A percentile compares a stretch with the other conserved stretches of the same genome.
Conservation (phyloP, 2,797 vertebrate genomes). For the Coracias cyanogaster region DNA sequence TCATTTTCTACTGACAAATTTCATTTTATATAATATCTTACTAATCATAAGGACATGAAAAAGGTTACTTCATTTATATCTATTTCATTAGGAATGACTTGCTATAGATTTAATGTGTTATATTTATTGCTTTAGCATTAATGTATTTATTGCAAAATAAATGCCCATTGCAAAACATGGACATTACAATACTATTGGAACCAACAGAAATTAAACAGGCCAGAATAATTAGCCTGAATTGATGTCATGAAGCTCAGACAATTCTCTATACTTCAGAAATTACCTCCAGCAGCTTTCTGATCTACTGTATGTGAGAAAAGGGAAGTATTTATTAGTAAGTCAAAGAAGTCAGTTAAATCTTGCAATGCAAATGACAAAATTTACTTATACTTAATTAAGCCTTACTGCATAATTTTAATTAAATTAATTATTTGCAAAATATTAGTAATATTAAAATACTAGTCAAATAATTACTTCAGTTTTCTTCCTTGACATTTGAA, state of each 20-base stretch:
- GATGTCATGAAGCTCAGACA: neutral
- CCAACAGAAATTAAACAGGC: neutral
- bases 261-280: neutral
- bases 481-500: conserved; percentile 31
- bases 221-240: neutral
- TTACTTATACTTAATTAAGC: conserved; percentile 50
- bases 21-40: neutral
- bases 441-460: conserved; percentile 27
- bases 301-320: conserved; percentile 12
- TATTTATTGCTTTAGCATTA: neutral
- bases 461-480: conserved; percentile 10
- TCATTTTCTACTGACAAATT: conserved; percentile 35
- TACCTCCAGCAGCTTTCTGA: conserved; percentile 9
- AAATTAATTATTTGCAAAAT: conserved; percentile 36
- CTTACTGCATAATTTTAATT: neutral
- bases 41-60: neutral
- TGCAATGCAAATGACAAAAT: conserved; percentile 54
- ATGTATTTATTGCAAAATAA: conserved; percentile 13
- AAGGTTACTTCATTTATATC: neutral
- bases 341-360: conserved; percentile 27
- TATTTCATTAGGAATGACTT: neutral
- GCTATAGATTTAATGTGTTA: neutral
- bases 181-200: neutral
- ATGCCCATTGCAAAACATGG: neutral
- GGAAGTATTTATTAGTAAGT: conserved; percentile 23